A percentile compares a stretch with the other conserved stretches of the same genome.
Evolutionary conservation across 2,113 vertebrate genomes (phyloP).

Genomic region (Cricetomys ansorgei): DNA sequence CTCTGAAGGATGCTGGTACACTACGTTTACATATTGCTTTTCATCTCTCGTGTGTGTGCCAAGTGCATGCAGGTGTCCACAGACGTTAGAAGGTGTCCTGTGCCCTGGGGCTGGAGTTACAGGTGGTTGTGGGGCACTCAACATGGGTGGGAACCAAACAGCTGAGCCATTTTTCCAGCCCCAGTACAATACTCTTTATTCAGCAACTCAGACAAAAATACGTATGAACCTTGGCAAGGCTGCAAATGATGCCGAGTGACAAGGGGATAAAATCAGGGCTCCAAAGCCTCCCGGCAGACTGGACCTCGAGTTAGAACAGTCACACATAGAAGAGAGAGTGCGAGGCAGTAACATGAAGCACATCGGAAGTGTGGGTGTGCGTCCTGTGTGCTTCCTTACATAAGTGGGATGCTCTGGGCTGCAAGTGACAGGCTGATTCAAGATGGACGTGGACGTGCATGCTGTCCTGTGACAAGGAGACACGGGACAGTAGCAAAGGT

Average conservation of each 20-base stretch:
- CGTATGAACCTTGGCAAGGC: constrained; percentile 20
- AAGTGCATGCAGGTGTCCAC: not conserved
- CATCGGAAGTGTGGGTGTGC: not conserved
- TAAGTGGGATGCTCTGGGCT: constrained; percentile 11
- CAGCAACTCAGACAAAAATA: constrained; percentile 20
- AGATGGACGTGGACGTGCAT: not conserved
- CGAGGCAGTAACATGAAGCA: not conserved
- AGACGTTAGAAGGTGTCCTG: not conserved
- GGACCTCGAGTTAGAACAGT: not conserved
- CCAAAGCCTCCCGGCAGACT: not conserved
- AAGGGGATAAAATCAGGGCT: constrained; percentile 46
- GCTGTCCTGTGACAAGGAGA: not conserved
- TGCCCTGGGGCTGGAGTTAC: not conserved
- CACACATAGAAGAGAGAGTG: not conserved
- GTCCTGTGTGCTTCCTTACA: not conserved
- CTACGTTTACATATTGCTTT: not conserved
- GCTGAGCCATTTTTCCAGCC: not conserved
- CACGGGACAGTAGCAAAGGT: not conserved
- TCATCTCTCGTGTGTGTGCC: not conserved
- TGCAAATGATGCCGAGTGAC: not conserved
- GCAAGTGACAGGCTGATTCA: constrained; percentile 59
- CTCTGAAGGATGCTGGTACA: not conserved
- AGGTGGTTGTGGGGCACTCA: not conserved
- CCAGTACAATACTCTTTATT: not conserved
- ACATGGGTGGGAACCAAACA: not conserved